Evolutionary conservation across 2,888 invertebrate genomes (phyloP).

Genomic region (Mesochorus sp.): DNA sequence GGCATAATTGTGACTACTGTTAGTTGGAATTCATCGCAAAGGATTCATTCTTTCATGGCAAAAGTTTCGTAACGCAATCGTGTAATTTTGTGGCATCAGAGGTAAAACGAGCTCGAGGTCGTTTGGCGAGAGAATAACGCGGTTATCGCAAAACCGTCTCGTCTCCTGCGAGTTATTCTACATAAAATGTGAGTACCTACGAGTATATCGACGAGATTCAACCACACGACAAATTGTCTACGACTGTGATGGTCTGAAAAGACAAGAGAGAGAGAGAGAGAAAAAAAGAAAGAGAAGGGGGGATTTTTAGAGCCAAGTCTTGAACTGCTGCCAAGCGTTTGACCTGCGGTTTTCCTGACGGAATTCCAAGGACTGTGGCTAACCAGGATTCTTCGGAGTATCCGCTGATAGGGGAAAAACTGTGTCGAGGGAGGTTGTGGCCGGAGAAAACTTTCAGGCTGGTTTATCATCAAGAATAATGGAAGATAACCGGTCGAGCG

Average conservation of each 20-base stretch:
- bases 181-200: not conserved
- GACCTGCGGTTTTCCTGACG: constrained; percentile 51
- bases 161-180: constrained; percentile 12
- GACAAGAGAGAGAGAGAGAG: not conserved
- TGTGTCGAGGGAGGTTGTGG: constrained; percentile 11
- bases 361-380: constrained; percentile 48
- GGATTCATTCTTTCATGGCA: constrained; percentile 11
- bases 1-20: not conserved
- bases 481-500: too few species aligned
- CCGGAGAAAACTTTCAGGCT: too few species aligned
- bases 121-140: not conserved
- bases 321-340: constrained; percentile 43
- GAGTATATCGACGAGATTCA: constrained; percentile 17
- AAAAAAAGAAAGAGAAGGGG: not conserved
- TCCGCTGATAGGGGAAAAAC: constrained; percentile 27
- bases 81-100: constrained; percentile 52
- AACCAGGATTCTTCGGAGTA: constrained; percentile 41
- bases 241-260: constrained; percentile 15
- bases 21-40: constrained; percentile 1
- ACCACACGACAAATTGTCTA: constrained; percentile 36
- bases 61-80: constrained; percentile 52
- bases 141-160: not conserved
- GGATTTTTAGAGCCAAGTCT: constrained; percentile 9
- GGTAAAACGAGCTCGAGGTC: constrained; percentile 57
- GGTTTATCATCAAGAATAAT: too few species aligned